phyloP scores from a whole-genome alignment of 2,888 invertebrate species.

The Cephus rjabovi region DNA sequence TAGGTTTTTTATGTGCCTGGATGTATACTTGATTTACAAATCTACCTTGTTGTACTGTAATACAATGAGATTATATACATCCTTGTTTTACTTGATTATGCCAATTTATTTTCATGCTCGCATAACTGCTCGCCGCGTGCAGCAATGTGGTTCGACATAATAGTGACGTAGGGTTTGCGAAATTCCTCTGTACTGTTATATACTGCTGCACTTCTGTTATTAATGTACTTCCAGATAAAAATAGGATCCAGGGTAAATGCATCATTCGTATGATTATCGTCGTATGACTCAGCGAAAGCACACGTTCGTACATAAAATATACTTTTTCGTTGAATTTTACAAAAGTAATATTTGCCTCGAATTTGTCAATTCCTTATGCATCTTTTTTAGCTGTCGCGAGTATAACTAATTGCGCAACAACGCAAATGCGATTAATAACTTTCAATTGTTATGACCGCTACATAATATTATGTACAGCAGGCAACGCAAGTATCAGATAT shows the following conservation, averaged over 20 bases:
- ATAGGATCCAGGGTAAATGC: neutral
- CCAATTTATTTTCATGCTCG: conserved; percentile 46
- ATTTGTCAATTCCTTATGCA: too few species aligned
- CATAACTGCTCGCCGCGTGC: neutral
- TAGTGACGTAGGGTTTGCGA: neutral
- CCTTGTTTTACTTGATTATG: conserved; percentile 40
- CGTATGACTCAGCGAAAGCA: neutral
- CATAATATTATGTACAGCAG: too few species aligned
- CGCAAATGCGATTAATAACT: too few species aligned
- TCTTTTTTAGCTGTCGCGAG: too few species aligned
- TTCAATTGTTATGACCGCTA: too few species aligned
- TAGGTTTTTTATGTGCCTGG: neutral
- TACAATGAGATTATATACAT: conserved; percentile 34
- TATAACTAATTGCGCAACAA: too few species aligned
- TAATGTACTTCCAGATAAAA: neutral
- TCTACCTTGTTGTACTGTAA: neutral
- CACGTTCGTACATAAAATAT: neutral
- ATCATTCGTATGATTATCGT: neutral
- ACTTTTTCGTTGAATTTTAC: neutral
- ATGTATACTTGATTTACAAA: neutral
- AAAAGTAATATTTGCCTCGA: neutral
- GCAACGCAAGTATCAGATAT: neutral
- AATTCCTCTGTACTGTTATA: too few species aligned
- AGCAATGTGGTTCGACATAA: neutral
- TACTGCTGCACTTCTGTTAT: neutral